Evolutionary conservation across 35 echinoderm and acorn worm genomes (phyloP).

Genomic region (Lytechinus pictus): DNA sequence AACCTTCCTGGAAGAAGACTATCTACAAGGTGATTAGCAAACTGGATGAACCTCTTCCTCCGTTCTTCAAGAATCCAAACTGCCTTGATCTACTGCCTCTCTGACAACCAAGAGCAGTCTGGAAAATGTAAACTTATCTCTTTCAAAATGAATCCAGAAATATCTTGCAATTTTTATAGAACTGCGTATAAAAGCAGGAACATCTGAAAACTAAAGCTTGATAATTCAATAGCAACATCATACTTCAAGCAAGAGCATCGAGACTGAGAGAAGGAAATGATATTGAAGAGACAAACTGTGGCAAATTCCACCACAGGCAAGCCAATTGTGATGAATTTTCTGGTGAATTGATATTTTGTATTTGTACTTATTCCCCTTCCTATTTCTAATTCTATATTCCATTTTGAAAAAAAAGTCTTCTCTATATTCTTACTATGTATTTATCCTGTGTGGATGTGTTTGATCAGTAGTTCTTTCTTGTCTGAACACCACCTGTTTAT

Average conservation of each 20-base stretch:
- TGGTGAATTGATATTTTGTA: neutral
- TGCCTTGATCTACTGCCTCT: conserved; percentile 82
- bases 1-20: conserved; percentile 99
- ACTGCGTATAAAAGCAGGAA: neutral
- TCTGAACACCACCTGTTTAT: neutral
- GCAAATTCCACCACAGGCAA: neutral
- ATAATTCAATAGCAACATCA: neutral
- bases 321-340: neutral
- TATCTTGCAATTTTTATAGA: neutral
- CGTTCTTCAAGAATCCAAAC: conserved; percentile 89
- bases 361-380: neutral
- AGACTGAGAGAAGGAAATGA: neutral
- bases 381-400: neutral
- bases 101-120: neutral
- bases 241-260: neutral
- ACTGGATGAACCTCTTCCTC: conserved; percentile 87
- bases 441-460: conserved; percentile 2
- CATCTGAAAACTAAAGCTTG: neutral
- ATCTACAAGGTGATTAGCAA: conserved; percentile 99
- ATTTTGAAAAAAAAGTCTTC: conserved; percentile 14
- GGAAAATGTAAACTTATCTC: neutral
- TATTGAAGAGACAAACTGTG: neutral
- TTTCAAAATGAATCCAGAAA: neutral
- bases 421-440: neutral
- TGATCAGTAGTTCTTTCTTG: neutral